phyloP scores from a whole-genome alignment of 35 echinoderm and acorn worm species.

The Amphiura filiformis region DNA sequence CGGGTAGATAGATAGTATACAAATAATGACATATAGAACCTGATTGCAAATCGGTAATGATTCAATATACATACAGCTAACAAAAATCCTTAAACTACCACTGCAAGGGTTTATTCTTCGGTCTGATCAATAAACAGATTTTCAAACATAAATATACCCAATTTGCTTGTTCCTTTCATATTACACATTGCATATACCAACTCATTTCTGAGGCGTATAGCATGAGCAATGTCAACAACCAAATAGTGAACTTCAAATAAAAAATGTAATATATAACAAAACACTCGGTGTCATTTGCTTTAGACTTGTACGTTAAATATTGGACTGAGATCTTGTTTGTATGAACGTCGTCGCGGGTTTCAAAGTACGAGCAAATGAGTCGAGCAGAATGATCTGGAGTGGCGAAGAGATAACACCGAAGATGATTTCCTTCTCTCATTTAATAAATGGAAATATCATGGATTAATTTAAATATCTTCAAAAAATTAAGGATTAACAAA shows the following conservation, averaged over 20 bases:
- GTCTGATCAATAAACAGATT: slow-evolving; percentile 70
- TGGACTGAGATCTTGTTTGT: slow-evolving; percentile 67
- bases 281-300: slow-evolving; percentile 66
- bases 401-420: background rate
- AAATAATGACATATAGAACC: too few relatives aligned
- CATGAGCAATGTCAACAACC: slow-evolving; percentile 70
- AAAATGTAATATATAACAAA: slow-evolving; percentile 97
- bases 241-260: slow-evolving; percentile 91
- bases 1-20: background rate
- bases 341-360: slow-evolving; percentile 68
- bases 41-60: background rate
- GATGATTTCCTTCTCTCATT: background rate
- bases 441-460: slow-evolving; percentile 5
- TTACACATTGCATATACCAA: slow-evolving; percentile 40
- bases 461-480: too few relatives aligned
- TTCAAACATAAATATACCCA: slow-evolving; percentile 63
- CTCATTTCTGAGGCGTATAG: slow-evolving; percentile 61
- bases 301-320: slow-evolving; percentile 74
- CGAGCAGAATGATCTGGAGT: slow-evolving; percentile 26
- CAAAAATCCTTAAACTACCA: slow-evolving; percentile 11
- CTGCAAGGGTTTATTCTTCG: slow-evolving; percentile 37
- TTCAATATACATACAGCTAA: slow-evolving; percentile 1
- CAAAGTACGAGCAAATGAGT: slow-evolving; percentile 72
- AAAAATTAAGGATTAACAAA: too few relatives aligned
- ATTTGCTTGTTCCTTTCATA: slow-evolving; percentile 64